Base-by-base conservation (phyloP, 2,888 invertebrate genomes). In the Microdon myrmicae region DNA sequence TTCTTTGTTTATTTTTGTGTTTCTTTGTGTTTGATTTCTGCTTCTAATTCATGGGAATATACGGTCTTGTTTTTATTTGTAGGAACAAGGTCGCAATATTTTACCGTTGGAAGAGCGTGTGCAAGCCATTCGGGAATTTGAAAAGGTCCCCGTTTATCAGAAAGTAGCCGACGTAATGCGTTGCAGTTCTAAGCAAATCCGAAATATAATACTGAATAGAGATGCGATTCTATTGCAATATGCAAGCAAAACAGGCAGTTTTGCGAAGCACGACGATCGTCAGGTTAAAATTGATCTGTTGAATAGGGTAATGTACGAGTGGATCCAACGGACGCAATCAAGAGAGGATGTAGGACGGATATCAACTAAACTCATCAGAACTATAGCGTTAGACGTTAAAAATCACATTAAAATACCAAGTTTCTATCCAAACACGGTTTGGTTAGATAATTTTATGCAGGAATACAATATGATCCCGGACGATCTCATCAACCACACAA, bases 121-220 rank as follows among this genome's bases (percentile, higher is more conserved):
- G 1, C 72, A 71, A 14, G 78, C 68, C 25, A 77, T 77, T 25
- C 68, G 73, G 3, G 77, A 76, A 17, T 77, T 76, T 49, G 77
- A 77, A 32, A 70, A 73, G 10, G 67, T 72, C 10, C 78, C 78
- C 2, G 75, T 75, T 71, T 77, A 78, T 43, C 77, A 75, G 25
- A 76, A 75, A 56, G 73, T 77, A 4, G 77, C 77, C 1, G 73
- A 73, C 41, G 74, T 73, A 61, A 78, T 77, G 49, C 75, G 75
- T 32, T 77, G 77, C 43, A 76, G 77, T 48, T 75, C 75, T 74
- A 77, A 78, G 41, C 77, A 77, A 68, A 76, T 77, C 39, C 77
- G 76, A 47, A 77, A 73, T 54, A 75, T 77, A 5, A 68, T 77
- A 0, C 26, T 64, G 3, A 76, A 77, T 54, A 72, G 77, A 2